Evolutionary conservation across 1,140 invertebrate species (phyloP), one percentile per base, ranked within the genome.

Genomic region (Zaprionus nigranus): DNA sequence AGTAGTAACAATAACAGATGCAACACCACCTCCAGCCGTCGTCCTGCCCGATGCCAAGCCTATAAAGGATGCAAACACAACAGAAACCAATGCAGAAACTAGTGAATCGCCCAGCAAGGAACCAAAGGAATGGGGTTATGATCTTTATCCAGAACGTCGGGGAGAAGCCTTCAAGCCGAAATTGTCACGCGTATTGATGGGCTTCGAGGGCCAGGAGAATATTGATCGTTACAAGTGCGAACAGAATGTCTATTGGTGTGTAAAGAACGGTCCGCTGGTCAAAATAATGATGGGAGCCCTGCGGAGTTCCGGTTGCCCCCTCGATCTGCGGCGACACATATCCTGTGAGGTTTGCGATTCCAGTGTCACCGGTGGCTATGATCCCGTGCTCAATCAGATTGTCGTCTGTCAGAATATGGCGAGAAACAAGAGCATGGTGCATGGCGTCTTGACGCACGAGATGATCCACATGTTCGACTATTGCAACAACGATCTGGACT

Each of bases 381-480:
- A 99, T 95, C 96, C 97, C 12, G 94, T 91, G 69, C 71, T 93
- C 5, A 92, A 92, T 68, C 92, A 98, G 96, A 95, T 99, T 72
- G 96, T 99, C 7, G 94, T 99, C 12, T 99, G 98, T 87, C 97
- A 99, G 92, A 99, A 99, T 94, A 95, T 95, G 58, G 95, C 95
- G 15, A 94, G 82, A 54, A 94, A 93, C 43, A 92, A 95, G 92
- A 94, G 94, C 5, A 94, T 95, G 81, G 95, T 98, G 1, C 96
- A 97, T 92, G 95, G 95, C 69, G 96, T 98, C 7, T 90, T 99
- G 4, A 95, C 96, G 1, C 98, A 99, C 93, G 98, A 99, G 93
- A 95, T 99, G 94, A 96, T 99, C 49, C 98, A 99, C 93, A 99
- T 99, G 97, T 99, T 98, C 93, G 98, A 99, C 92, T 97, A 96